These are phyloP conservation scores for Nephila pilipes DNA, from an alignment of 1,140 invertebrate genomes.

Conservation along the genomic window DNA sequence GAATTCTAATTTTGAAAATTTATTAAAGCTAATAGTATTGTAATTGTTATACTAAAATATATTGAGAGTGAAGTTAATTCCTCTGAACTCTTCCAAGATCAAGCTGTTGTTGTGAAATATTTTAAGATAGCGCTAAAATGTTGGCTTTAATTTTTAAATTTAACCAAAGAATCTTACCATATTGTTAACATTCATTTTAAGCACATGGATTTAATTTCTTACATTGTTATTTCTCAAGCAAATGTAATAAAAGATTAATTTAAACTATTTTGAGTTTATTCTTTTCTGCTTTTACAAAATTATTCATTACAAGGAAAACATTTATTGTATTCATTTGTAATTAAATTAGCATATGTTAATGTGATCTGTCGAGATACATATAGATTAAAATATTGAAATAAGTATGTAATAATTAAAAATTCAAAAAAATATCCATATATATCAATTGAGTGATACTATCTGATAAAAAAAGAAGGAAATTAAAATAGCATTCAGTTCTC, in stretches of 20 bases:
- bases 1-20: background rate
- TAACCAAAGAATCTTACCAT: conserved; percentile 6
- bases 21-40: conserved; percentile 10
- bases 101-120: background rate
- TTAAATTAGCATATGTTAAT: too few species aligned
- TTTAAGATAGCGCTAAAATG: background rate
- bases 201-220: conserved; percentile 17
- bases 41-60: background rate
- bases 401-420: too few species aligned
- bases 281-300: background rate
- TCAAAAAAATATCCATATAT: too few species aligned
- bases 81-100: background rate
- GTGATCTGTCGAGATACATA: too few species aligned
- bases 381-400: too few species aligned
- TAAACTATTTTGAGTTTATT: background rate
- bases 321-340: too few species aligned
- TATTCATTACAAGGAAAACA: too few species aligned
- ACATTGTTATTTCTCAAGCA: conserved; percentile 17
- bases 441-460: too few species aligned
- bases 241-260: conserved; percentile 33
- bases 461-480: too few species aligned
- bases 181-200: background rate
- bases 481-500: too few species aligned
- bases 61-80: background rate
- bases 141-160: background rate